Evolutionary conservation across 2,113 vertebrate genomes (phyloP).

Genomic region (Pongo pygmaeus): DNA sequence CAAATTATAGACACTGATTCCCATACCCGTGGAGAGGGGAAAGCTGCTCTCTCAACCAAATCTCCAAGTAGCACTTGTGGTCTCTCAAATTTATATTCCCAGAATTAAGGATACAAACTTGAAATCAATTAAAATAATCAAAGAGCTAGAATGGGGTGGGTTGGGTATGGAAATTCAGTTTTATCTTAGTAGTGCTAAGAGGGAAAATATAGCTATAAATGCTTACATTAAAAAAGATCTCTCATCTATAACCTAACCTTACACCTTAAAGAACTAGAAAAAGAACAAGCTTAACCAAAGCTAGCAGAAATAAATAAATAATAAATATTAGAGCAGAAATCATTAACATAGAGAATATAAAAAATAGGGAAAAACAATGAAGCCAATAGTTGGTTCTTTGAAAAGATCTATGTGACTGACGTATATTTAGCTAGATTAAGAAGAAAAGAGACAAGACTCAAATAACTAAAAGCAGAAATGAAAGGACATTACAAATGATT

Average conservation of each 20-base stretch:
- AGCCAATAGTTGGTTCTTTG: neutral
- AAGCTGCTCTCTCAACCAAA: neutral
- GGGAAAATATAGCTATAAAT: neutral
- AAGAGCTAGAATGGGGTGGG: neutral
- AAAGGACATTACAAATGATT: neutral
- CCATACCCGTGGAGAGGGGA: neutral
- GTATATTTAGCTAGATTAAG: neutral
- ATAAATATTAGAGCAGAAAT: too few species aligned
- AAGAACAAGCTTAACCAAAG: neutral
- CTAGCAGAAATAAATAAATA: too few species aligned
- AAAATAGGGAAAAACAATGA: neutral
- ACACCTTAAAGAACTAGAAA: neutral
- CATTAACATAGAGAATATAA: too few species aligned
- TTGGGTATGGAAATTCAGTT: neutral
- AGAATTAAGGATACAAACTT: neutral
- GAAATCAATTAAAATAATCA: constrained; percentile 11
- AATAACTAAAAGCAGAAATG: neutral
- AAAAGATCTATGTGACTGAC: neutral
- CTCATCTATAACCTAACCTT: neutral
- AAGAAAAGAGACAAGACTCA: neutral
- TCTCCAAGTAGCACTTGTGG: neutral
- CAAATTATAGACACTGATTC: neutral
- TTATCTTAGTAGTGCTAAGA: neutral
- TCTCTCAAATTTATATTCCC: neutral
- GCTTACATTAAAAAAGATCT: neutral